Evolutionary conservation across 2,888 invertebrate genomes (phyloP), one percentile per base, ranked within the genome.

Genomic region (Drosophila conformis): DNA sequence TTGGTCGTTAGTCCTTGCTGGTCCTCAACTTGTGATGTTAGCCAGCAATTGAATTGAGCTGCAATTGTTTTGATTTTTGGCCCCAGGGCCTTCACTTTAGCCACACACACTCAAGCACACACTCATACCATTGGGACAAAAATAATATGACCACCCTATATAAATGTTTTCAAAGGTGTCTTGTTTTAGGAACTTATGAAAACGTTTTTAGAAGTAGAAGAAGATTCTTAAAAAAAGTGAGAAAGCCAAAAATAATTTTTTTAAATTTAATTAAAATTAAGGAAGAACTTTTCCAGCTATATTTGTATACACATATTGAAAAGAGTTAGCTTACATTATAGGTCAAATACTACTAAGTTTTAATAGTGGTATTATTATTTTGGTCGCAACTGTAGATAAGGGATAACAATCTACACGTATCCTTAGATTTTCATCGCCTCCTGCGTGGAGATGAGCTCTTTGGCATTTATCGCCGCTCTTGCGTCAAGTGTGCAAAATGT

Each of bases 1-100:
- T 63, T 59, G 49, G 36, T 42, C 35, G 53, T 54, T 27, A 56
- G 67, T 60, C 35, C 49, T 59, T 56, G 53, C 52, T 51, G 53
- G 33, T 51, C 52, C 62, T 46, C 70, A 70, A 42, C 70, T 61
- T 40, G 62, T 49, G 51, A 36, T 54, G 56, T 56, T 46, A 56
- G 67, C 59, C 66, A 72, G 75, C 80, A 86, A 90, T 83, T 80
- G 80, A 89, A 82, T 91, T 86, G 83, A 76, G 81, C 86, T 89
- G 85, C 85, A 86, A 86, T 86, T 86, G 85, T 86, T 86, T 89
- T 86, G 85, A 86, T 86, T 86, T 86, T 80, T 80, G 68, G 78
- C 82, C 83, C 76, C 88, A 58, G 85, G 85, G 85, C 79, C 76
- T 76, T 76, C 70, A 70, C 65, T 71, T 70, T 70, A 71, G 68